These are phyloP conservation scores for Spodoptera frugiperda DNA, from an alignment of 1,140 invertebrate genomes.

Conservation along the genomic window DNA sequence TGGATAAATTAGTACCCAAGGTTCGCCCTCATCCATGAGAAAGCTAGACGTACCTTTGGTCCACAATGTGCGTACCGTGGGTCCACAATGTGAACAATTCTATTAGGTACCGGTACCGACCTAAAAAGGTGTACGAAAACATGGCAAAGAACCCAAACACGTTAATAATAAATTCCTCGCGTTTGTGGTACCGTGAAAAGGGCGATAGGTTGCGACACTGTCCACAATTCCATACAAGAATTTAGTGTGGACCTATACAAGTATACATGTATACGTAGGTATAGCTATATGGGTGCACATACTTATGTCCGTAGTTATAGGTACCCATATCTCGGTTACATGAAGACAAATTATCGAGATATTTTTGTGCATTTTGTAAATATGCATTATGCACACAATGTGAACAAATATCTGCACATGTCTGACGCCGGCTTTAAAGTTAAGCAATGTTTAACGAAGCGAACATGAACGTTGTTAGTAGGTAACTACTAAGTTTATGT, in stretches of 20 bases:
- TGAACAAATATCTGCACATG: too few relatives aligned
- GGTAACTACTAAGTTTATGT: neutral
- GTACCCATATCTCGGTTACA: too few relatives aligned
- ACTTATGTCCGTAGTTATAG: too few relatives aligned
- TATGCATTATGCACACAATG: too few relatives aligned
- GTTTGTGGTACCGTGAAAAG: conserved; percentile 11
- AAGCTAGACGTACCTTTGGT: neutral
- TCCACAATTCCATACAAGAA: neutral
- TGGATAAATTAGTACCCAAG: too few relatives aligned
- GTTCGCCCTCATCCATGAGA: neutral
- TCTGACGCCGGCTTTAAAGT: too few relatives aligned
- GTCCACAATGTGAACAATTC: conserved; percentile 30
- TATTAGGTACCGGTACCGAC: too few relatives aligned
- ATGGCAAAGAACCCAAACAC: conserved; percentile 16
- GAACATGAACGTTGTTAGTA: neutral
- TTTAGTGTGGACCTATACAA: neutral
- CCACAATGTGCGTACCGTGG: conserved; percentile 7
- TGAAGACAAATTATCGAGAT: too few relatives aligned
- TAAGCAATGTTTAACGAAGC: too few relatives aligned
- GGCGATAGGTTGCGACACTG: conserved; percentile 8
- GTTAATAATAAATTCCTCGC: conserved; percentile 41
- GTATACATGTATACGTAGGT: too few relatives aligned
- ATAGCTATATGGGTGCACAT: too few relatives aligned
- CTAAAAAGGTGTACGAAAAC: conserved; percentile 36
- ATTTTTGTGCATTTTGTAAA: too few relatives aligned